Evolutionary conservation across 2,797 vertebrate genomes (phyloP).

Genomic region (Lepilemur septentrionalis): DNA sequence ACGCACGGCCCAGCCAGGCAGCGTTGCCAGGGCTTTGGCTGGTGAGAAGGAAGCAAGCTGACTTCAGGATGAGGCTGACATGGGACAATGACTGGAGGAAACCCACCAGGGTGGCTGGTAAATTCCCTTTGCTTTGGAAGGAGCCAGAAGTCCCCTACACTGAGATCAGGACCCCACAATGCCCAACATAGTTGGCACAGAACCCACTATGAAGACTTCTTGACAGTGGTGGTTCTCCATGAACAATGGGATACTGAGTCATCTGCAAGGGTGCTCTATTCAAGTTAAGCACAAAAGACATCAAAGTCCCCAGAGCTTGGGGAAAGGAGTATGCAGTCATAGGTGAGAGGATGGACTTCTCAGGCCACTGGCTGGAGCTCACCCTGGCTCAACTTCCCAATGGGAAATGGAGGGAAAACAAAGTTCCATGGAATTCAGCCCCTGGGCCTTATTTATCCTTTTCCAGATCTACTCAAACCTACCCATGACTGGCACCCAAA

Average conservation of each 20-base stretch:
- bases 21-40: neutral
- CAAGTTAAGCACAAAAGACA: neutral
- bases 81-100: neutral
- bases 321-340: no score
- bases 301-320: neutral
- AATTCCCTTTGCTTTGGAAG: neutral
- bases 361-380: neutral
- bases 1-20: neutral
- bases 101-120: neutral
- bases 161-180: neutral
- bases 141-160: neutral
- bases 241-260: neutral
- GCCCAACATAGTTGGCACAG: neutral
- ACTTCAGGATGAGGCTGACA: neutral
- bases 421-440: neutral
- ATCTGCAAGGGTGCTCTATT: neutral
- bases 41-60: neutral
- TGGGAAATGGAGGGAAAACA: neutral
- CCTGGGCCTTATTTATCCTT: neutral
- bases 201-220: neutral
- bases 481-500: fast-evolving
- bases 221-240: neutral
- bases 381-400: neutral
- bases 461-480: neutral
- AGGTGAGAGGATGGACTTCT: neutral